These are phyloP conservation scores for Platygyra sinensis DNA, from an alignment of 64 coral and sea anemone genomes.

Conservation along the genomic window DNA sequence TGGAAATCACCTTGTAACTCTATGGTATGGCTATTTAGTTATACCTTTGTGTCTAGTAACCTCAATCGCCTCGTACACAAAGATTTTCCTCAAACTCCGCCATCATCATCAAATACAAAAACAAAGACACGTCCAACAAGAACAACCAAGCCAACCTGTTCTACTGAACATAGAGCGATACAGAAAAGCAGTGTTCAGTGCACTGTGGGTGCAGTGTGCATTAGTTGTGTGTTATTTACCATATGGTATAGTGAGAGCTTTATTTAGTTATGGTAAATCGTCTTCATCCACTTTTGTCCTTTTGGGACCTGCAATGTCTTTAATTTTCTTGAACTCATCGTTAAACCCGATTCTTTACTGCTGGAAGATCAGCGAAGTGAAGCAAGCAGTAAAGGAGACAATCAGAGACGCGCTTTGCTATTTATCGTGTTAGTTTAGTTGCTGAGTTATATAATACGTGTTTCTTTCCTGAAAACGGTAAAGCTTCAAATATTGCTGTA, in stretches of 20 bases:
- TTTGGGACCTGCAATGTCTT: background rate
- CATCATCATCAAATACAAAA: too few relatives aligned
- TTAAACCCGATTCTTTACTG: constrained; percentile 10
- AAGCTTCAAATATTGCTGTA: too few relatives aligned
- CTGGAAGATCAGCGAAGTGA: background rate
- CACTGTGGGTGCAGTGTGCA: background rate
- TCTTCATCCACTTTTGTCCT: background rate
- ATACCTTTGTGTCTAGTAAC: too few relatives aligned
- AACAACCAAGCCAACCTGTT: too few relatives aligned
- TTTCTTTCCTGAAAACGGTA: too few relatives aligned
- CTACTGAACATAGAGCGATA: background rate
- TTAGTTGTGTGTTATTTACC: background rate
- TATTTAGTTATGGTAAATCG: background rate
- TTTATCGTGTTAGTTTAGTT: background rate
- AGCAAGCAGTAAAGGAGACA: background rate
- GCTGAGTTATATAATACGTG: too few relatives aligned
- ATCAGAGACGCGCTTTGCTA: background rate
- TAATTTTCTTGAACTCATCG: background rate
- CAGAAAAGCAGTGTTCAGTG: background rate
- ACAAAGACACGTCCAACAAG: too few relatives aligned
- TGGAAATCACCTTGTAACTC: too few relatives aligned
- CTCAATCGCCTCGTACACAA: too few relatives aligned
- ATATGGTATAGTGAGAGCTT: background rate
- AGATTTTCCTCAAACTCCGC: too few relatives aligned
- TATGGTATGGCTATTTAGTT: too few relatives aligned